Conservation (phyloP, 2,113 vertebrate species). For the Ariopsis seemanni region DNA sequence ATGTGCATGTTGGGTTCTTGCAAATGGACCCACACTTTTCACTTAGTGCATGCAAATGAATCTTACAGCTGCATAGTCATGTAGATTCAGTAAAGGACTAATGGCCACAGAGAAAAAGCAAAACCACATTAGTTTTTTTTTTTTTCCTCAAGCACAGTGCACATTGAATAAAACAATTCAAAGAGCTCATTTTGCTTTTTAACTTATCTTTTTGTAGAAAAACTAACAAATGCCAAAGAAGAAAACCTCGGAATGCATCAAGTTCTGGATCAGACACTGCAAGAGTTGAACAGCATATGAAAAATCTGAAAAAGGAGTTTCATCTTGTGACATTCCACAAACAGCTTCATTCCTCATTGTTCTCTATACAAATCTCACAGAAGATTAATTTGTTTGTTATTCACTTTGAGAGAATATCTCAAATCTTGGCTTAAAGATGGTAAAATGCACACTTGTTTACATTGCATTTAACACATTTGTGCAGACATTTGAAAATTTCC, state of each 20-base stretch:
- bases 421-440: neutral
- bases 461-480: constrained; percentile 79
- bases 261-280: constrained; percentile 93
- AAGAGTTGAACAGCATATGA: constrained; percentile 95
- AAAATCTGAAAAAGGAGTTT: constrained; percentile 17
- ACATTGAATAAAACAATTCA: neutral
- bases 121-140: neutral
- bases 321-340: constrained; percentile 68
- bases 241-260: constrained; percentile 89
- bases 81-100: neutral
- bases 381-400: constrained; percentile 63
- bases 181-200: constrained; percentile 7
- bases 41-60: constrained; percentile 54
- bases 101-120: neutral
- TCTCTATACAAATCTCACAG: constrained; percentile 60
- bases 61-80: neutral
- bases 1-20: neutral
- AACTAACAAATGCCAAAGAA: constrained; percentile 88
- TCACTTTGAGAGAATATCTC: constrained; percentile 33
- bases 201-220: constrained; percentile 71
- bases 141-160: neutral
- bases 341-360: constrained; percentile 67
- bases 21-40: neutral
- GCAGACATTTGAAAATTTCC: constrained; percentile 63
- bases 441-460: constrained; percentile 58